phyloP scores from a whole-genome alignment of 2,888 invertebrate species.

The Scaptomyza cyrtandrae region DNA sequence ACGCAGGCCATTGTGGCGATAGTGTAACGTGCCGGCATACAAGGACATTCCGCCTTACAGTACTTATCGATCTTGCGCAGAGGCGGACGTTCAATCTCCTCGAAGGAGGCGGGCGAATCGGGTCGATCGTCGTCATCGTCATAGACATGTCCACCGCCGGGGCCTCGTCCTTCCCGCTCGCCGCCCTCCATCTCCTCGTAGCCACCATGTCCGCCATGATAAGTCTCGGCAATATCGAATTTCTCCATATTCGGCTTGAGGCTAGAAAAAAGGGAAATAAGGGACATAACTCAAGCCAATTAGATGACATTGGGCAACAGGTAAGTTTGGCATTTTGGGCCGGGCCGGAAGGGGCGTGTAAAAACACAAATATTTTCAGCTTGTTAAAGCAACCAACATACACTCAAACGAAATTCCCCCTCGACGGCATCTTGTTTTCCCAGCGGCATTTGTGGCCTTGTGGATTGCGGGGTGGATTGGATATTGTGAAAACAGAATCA shows the following conservation, averaged over 20 bases:
- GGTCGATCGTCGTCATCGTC: conserved; percentile 87
- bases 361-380: conserved; percentile 82
- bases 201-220: conserved; percentile 82
- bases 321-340: conserved; percentile 26
- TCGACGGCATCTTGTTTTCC: conserved; percentile 49
- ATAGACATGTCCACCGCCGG: conserved; percentile 79
- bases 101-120: conserved; percentile 90
- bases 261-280: conserved; percentile 49
- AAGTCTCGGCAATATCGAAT: conserved; percentile 83
- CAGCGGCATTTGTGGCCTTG: conserved; percentile 57
- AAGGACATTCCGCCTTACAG: conserved; percentile 93
- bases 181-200: conserved; percentile 83
- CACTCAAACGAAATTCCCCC: conserved; percentile 15
- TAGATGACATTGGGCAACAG: conserved; percentile 52
- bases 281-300: conserved; percentile 70
- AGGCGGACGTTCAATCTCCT: conserved; percentile 93
- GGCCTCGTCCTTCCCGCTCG: conserved; percentile 80
- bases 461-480: conserved; percentile 1
- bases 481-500: conserved; percentile 48
- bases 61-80: conserved; percentile 95
- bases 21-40: conserved; percentile 93
- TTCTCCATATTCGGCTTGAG: conserved; percentile 81
- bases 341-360: conserved; percentile 30
- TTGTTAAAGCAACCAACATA: conserved; percentile 69
- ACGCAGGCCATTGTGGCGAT: conserved; percentile 93